These are phyloP conservation scores for Odontocerum albicorne DNA, from an alignment of 2,888 invertebrate species.

Conservation along the genomic window DNA sequence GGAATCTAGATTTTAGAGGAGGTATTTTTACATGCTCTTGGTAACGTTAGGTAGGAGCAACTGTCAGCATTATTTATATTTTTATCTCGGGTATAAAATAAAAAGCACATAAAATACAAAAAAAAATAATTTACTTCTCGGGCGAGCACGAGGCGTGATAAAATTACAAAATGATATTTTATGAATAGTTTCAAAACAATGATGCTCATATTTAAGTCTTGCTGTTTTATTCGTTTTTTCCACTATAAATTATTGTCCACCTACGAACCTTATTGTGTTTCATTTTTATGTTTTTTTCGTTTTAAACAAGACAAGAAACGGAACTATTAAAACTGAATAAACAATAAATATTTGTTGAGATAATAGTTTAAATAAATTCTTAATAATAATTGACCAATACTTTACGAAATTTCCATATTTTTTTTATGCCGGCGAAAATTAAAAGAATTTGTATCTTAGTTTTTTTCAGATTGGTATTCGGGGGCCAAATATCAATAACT, in stretches of 20 bases:
- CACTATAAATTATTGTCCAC: background rate
- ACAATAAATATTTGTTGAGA: no score
- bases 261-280: background rate
- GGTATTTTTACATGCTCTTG: background rate
- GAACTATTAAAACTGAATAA: no score
- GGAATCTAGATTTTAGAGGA: constrained; percentile 5
- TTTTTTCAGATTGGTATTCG: no score
- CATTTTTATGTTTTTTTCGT: background rate
- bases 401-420: no score
- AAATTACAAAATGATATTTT: background rate
- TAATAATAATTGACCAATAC: no score
- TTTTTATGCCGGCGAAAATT: no score
- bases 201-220: background rate
- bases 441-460: no score
- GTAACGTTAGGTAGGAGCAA: constrained; percentile 9
- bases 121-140: background rate
- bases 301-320: no score
- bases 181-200: no score
- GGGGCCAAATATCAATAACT: no score
- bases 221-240: background rate
- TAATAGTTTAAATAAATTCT: no score
- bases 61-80: constrained; percentile 9
- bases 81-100: constrained; percentile 3
- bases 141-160: background rate
- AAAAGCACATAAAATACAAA: constrained; percentile 3